Percentiles rank a stretch among this genome's conserved stretches.
These are phyloP conservation scores for Heliconius himera DNA, from an alignment of 1,140 invertebrate species.

Conservation along the genomic window DNA sequence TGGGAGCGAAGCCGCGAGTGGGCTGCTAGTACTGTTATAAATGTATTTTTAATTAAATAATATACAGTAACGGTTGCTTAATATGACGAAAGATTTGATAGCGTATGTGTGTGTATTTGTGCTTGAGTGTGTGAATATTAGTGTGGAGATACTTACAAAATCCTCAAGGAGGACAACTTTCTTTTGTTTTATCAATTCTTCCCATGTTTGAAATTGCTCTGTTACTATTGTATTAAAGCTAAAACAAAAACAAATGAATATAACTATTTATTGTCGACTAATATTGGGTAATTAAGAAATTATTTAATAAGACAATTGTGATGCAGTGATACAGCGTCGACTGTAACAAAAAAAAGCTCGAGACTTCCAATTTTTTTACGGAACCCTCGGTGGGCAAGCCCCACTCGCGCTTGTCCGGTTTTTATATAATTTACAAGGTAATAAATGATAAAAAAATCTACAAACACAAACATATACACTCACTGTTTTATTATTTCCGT, in stretches of 20 bases:
- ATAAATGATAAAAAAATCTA: no score
- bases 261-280: neutral
- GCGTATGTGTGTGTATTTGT: neutral
- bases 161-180: slow-evolving; percentile 50
- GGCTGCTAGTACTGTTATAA: no score
- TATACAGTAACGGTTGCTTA: no score
- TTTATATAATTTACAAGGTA: no score
- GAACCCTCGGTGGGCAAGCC: no score
- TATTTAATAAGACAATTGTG: no score
- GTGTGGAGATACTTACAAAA: slow-evolving; percentile 55
- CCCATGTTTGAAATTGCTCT: slow-evolving; percentile 48
- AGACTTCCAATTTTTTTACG: no score
- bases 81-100: neutral
- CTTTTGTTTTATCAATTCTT: slow-evolving; percentile 47
- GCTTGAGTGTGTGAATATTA: neutral
- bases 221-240: slow-evolving; percentile 53
- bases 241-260: slow-evolving; percentile 37
- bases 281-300: neutral
- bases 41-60: no score
- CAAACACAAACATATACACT: neutral
- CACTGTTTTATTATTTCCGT: slow-evolving; percentile 44
- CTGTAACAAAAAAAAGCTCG: no score
- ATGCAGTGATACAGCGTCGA: no score
- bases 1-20: no score
- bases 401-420: no score